Evolutionary conservation across 2,113 vertebrate species (phyloP).

Genomic region (Amphiprion percula): DNA sequence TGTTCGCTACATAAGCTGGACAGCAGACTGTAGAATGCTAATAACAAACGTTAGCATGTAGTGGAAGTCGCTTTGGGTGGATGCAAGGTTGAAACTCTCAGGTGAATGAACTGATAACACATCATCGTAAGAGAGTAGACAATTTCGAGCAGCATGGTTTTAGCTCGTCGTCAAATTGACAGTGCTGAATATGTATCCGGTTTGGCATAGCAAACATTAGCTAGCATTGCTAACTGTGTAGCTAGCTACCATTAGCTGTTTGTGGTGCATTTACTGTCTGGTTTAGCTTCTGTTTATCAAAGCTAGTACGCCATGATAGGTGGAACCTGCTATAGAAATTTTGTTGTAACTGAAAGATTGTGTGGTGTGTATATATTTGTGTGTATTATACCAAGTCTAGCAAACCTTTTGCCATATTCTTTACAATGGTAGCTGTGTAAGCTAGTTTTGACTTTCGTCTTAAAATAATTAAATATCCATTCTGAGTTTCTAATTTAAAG

Average conservation of each 20-base stretch:
- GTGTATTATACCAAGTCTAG: no score
- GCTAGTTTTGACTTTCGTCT: background rate
- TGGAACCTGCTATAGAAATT: no score
- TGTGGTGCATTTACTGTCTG: background rate
- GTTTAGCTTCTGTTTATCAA: background rate
- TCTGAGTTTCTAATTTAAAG: background rate
- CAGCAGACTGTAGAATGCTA: conserved; percentile 22
- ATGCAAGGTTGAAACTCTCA: conserved; percentile 21
- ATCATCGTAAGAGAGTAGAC: background rate
- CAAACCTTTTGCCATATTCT: no score
- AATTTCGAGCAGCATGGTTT: background rate
- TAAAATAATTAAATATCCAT: background rate
- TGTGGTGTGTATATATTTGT: no score
- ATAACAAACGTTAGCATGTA: conserved; percentile 66
- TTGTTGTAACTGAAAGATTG: no score
- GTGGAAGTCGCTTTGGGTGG: conserved; percentile 1
- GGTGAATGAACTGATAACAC: conserved; percentile 6
- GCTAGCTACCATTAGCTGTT: background rate
- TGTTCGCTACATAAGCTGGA: background rate
- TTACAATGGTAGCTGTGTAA: no score
- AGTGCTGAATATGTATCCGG: background rate
- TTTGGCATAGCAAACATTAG: background rate
- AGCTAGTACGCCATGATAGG: no score
- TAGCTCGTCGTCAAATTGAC: background rate
- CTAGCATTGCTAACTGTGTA: conserved; percentile 13